These are phyloP conservation scores for Platycheirus rosarum DNA, from an alignment of 2,888 invertebrate genomes.

Conservation along the genomic window DNA sequence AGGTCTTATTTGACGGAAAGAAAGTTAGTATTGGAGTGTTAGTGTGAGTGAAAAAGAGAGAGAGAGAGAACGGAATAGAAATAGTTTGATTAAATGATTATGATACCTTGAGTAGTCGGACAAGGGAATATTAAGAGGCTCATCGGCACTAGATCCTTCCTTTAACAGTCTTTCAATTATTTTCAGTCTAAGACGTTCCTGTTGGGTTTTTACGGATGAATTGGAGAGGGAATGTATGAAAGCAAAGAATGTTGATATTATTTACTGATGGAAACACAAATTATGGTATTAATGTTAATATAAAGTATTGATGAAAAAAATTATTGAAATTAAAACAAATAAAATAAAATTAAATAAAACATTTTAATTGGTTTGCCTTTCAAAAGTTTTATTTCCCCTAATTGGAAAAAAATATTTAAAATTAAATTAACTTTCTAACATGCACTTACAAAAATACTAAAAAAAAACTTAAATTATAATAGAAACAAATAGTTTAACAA, in stretches of 20 bases:
- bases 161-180: constrained; percentile 90
- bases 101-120: constrained; percentile 93
- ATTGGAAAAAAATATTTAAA: constrained; percentile 31
- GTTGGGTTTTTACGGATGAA: constrained; percentile 77
- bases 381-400: constrained; percentile 59
- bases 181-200: constrained; percentile 90
- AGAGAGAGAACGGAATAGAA: too few species aligned
- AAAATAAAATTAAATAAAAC: constrained; percentile 42
- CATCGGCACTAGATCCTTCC: constrained; percentile 94
- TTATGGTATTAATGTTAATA: constrained; percentile 1
- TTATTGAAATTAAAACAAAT: constrained; percentile 11
- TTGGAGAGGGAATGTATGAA: constrained; percentile 44
- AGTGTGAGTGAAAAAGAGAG: neutral
- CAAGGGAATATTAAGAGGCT: constrained; percentile 92
- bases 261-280: constrained; percentile 21
- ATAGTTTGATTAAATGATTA: constrained; percentile 21
- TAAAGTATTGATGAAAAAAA: constrained; percentile 7
- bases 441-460: constrained; percentile 37
- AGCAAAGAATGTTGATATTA: constrained; percentile 40
- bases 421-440: constrained; percentile 26
- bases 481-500: constrained; percentile 11
- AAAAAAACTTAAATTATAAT: constrained; percentile 38
- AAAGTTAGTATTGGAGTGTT: neutral
- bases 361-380: constrained; percentile 44
- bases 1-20: neutral